phyloP scores from a whole-genome alignment of 2,113 vertebrate species.

The Chamaea fasciata region DNA sequence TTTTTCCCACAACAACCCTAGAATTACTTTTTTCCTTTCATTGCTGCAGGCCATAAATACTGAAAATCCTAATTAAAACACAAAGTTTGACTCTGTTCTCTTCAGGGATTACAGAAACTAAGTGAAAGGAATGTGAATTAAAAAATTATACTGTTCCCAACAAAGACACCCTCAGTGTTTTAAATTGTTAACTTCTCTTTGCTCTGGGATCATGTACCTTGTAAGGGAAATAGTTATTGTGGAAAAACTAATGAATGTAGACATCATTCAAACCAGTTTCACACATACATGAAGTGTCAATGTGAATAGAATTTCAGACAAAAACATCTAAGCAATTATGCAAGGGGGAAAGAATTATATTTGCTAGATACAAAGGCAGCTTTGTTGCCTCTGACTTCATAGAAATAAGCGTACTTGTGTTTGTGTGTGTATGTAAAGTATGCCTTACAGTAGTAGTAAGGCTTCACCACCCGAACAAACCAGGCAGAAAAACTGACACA shows the following conservation, averaged over 20 bases:
- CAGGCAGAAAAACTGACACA: background rate
- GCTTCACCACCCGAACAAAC: background rate
- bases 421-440: background rate
- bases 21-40: constrained; percentile 22
- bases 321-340: constrained; percentile 58
- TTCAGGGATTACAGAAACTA: constrained; percentile 45
- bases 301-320: constrained; percentile 64
- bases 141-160: constrained; percentile 37
- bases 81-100: constrained; percentile 50
- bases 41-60: constrained; percentile 31
- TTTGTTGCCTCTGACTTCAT: constrained; percentile 54
- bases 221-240: constrained; percentile 48
- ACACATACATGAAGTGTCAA: constrained; percentile 49
- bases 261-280: constrained; percentile 52
- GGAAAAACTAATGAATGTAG: constrained; percentile 55
- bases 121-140: constrained; percentile 47
- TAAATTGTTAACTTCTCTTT: constrained; percentile 56
- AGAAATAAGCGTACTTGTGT: constrained; percentile 19
- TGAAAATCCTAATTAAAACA: constrained; percentile 68
- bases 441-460: background rate
- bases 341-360: constrained; percentile 62
- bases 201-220: constrained; percentile 20
- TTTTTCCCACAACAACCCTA: constrained; percentile 23
- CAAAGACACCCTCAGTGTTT: constrained; percentile 46
- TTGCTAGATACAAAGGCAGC: constrained; percentile 60